phyloP scores from a whole-genome alignment of 2,888 invertebrate species.

The Lasioglossum marginatum region DNA sequence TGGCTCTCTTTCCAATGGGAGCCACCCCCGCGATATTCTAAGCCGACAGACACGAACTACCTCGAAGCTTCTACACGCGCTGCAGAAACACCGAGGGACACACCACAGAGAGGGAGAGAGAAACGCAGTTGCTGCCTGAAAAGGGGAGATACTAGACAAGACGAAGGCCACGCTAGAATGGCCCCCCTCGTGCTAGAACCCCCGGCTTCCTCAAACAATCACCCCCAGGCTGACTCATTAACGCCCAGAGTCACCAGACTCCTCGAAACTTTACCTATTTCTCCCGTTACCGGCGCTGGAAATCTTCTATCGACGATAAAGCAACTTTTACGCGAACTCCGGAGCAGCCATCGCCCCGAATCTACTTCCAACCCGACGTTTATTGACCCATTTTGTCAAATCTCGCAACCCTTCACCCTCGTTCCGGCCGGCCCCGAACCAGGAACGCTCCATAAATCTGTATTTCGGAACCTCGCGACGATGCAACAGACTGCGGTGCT shows the following conservation, averaged over 20 bases:
- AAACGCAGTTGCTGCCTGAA: background rate
- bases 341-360: background rate
- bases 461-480: background rate
- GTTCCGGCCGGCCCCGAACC: background rate
- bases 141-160: constrained; percentile 12
- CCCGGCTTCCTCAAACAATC: constrained; percentile 27
- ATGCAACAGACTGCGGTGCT: background rate
- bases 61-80: constrained; percentile 54
- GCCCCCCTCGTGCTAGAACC: background rate
- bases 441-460: background rate
- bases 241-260: background rate
- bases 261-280: constrained; percentile 6
- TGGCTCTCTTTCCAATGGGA: constrained; percentile 19
- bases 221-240: constrained; percentile 47
- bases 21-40: constrained; percentile 78
- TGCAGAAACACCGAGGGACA: background rate
- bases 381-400: background rate
- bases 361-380: background rate
- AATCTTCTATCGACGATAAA: constrained; percentile 1
- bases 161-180: constrained; percentile 30
- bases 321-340: background rate
- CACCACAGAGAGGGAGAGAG: constrained; percentile 41
- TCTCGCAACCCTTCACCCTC: background rate
- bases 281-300: background rate
- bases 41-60: constrained; percentile 69